phyloP scores from a whole-genome alignment of 2,113 vertebrate genomes.

The Semnopithecus entellus region DNA sequence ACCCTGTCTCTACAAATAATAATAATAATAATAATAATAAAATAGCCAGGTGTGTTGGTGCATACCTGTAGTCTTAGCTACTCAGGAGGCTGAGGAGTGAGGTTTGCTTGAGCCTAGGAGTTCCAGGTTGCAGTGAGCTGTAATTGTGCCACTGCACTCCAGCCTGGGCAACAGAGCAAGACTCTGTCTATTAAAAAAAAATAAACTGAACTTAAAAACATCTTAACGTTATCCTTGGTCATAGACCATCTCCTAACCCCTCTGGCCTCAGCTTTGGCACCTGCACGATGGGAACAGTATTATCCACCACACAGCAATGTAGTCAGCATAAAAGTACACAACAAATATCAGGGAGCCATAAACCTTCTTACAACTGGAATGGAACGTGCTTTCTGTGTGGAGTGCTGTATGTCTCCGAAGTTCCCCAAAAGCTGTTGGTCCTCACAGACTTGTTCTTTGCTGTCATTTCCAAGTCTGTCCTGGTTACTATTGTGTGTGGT shows the following conservation, averaged over 20 bases:
- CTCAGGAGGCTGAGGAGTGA: too few species aligned
- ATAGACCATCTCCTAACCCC: background rate
- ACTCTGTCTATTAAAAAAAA: background rate
- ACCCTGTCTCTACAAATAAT: too few species aligned
- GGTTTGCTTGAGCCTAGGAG: too few species aligned
- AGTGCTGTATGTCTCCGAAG: background rate
- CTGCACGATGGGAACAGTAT: background rate
- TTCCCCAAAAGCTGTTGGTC: too few species aligned
- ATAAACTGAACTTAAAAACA: background rate
- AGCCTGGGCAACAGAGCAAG: too few species aligned
- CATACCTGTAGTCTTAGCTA: too few species aligned
- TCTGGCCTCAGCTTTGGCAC: background rate
- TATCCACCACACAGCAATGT: background rate
- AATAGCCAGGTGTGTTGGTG: too few species aligned
- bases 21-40: too few species aligned
- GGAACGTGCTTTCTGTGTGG: background rate
- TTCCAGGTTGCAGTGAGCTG: too few species aligned
- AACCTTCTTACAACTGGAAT: background rate
- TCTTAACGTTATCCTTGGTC: background rate
- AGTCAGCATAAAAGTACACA: background rate
- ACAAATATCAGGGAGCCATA: background rate
- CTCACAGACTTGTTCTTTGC: background rate
- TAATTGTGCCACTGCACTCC: too few species aligned
- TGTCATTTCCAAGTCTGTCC: background rate
- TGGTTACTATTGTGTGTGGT: constrained; percentile 10